A percentile compares a stretch with the other conserved stretches of the same genome.
Evolutionary conservation across 2,113 vertebrate species (phyloP).

Genomic region (Cranoglanis bouderius): DNA sequence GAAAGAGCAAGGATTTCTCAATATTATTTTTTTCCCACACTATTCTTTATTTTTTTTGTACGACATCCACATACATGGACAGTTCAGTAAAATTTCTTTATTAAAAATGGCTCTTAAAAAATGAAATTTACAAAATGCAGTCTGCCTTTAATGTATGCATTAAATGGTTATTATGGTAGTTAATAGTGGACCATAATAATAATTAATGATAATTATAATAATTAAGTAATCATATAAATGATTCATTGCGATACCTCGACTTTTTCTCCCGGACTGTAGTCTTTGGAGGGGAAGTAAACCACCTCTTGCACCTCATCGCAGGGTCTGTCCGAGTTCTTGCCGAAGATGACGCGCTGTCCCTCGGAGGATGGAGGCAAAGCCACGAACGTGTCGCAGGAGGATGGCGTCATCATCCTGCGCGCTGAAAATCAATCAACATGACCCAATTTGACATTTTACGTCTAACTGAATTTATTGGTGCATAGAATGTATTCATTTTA

Average conservation of each 20-base stretch:
- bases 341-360: conserved; percentile 82
- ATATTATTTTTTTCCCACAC: not conserved
- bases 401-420: conserved; percentile 70
- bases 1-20: not conserved
- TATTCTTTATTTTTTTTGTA: not conserved
- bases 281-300: conserved; percentile 77
- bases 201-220: not conserved
- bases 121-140: not conserved
- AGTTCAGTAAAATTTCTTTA: not conserved
- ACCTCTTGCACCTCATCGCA: conserved; percentile 93
- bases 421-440: not conserved
- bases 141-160: not conserved
- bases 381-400: conserved; percentile 94
- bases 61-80: not conserved
- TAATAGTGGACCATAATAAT: not conserved
- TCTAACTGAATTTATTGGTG: not conserved
- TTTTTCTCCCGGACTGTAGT: conserved; percentile 66
- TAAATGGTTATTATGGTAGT: not conserved
- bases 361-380: conserved; percentile 86
- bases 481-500: not conserved
- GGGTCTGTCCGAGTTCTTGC: conserved; percentile 93
- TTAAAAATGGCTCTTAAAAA: not conserved
- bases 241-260: conserved; percentile 76
- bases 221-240: not conserved
- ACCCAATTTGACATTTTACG: not conserved